Evolutionary conservation across 2,888 invertebrate species (phyloP).

Genomic region (Volucella inanis): DNA sequence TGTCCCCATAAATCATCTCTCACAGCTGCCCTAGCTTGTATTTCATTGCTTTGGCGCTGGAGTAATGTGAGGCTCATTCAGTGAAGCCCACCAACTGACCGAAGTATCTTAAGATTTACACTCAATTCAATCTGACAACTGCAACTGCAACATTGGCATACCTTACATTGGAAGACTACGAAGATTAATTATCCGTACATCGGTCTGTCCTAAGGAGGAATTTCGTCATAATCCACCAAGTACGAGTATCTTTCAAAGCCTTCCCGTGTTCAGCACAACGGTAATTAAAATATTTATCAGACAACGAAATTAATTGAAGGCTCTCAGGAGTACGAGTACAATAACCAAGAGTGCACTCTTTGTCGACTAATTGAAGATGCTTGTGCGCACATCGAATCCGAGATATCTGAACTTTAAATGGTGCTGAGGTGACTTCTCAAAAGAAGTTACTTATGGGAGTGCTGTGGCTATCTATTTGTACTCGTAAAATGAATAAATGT

Average conservation of each 20-base stretch:
- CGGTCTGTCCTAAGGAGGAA: constrained; percentile 44
- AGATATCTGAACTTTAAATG: constrained; percentile 55
- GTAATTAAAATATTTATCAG: constrained; percentile 64
- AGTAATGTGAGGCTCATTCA: constrained; percentile 16
- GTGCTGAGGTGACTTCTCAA: not conserved
- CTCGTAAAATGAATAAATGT: not conserved
- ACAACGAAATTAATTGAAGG: constrained; percentile 26
- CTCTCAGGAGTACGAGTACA: constrained; percentile 11
- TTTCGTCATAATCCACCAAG: constrained; percentile 25
- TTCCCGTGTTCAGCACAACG: constrained; percentile 11
- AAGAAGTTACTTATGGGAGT: constrained; percentile 21
- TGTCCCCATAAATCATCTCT: constrained; percentile 50
- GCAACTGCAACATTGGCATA: constrained; percentile 12
- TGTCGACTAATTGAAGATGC: constrained; percentile 35
- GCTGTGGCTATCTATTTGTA: not conserved
- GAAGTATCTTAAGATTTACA: constrained; percentile 30
- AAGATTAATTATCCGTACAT: constrained; percentile 50
- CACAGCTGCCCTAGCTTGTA: constrained; percentile 46
- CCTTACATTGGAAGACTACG: constrained; percentile 45
- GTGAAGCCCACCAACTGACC: constrained; percentile 10
- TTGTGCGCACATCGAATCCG: constrained; percentile 14
- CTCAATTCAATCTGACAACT: constrained; percentile 31
- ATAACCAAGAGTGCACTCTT: not conserved
- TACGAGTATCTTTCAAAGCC: not conserved
- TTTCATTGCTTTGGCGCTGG: constrained; percentile 33